These are phyloP conservation scores for Cliona cf. orientalis DNA, from an alignment of 37 sponge, comb jelly and placozoan species.

Conservation along the genomic window DNA sequence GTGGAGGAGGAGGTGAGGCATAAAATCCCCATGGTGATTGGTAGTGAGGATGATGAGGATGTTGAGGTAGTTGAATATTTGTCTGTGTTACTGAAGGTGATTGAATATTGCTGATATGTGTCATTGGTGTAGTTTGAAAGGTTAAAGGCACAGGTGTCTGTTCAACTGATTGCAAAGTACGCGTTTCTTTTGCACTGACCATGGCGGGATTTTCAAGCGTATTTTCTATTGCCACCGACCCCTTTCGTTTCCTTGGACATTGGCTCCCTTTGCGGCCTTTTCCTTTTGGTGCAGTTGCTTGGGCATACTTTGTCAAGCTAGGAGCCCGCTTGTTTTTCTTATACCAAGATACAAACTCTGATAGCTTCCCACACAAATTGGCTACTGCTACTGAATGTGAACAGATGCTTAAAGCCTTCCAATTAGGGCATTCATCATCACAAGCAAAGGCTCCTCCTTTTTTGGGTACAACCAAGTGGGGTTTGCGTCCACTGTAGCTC, in stretches of 20 bases:
- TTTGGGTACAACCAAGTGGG: constrained; percentile 11
- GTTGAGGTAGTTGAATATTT: not conserved
- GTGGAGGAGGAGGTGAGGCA: not conserved
- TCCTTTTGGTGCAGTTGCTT: constrained; percentile 22
- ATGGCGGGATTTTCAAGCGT: not conserved
- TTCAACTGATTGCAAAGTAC: too few relatives aligned
- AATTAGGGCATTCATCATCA: constrained; percentile 1
- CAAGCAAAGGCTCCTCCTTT: not conserved
- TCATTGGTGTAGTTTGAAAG: too few relatives aligned
- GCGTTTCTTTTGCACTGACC: too few relatives aligned
- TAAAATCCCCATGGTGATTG: not conserved
- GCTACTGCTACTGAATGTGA: constrained; percentile 27
- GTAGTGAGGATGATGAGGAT: not conserved
- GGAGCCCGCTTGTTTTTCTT: not conserved
- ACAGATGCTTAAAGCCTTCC: not conserved
- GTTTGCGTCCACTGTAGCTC: not conserved
- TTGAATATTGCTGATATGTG: not conserved
- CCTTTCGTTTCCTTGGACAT: not conserved
- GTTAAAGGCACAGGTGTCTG: too few relatives aligned
- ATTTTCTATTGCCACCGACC: not conserved
- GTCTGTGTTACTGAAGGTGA: not conserved
- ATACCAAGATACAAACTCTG: not conserved
- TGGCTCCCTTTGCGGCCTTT: not conserved
- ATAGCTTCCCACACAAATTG: not conserved
- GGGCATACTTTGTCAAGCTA: constrained; percentile 27